Base-by-base conservation (phyloP, 1,140 invertebrate genomes). In the Bombyx mandarina region DNA sequence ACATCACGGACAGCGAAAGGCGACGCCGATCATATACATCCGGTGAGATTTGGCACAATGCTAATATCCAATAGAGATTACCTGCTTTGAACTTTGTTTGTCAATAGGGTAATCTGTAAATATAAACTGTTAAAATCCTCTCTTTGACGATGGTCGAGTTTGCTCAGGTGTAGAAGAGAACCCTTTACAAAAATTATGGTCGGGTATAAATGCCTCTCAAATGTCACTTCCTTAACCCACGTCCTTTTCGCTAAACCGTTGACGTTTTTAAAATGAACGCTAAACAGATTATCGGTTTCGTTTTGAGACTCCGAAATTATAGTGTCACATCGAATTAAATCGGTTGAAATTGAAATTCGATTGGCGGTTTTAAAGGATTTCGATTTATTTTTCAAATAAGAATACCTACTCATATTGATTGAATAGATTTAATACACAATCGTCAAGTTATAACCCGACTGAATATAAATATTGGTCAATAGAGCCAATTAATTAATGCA, bases 121-220 rank as follows among this genome's bases (percentile, higher is more conserved):
- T 67, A 80, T 57, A 75, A 81, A 81, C 77, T 79, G 76, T 82
- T 75, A 80, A 80, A 79, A 79, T 79, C 75, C 70, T 57, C 67
- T 73, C 66, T 73, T 75, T 74, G 71, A 73, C 66, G 61, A 61
- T 53, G 35, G 60, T 57, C 56, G 49, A 72, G 80, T 83, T 83
- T 83, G 71, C 60, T 78, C 80, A 83, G 80, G 78, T 83, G 80
- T 67, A 64, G 55, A 35, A 12, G 45, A 7, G 22, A 51, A 26
- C 60, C 60, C 53, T 59, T 69, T 55, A 66, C 58, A 67, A 68
- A 65, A 66, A 66, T 56, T 57, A 54, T 26, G 26, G 43, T 57
- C 55, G 50, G 52, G 52, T 56, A 54, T 63, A 60, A 35, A 35
- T 35, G 55, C 56, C 67, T 64, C 65, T 67, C 61, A 52, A 67